phyloP scores from a whole-genome alignment of 2,888 invertebrate species.

The Prosapia bicincta region DNA sequence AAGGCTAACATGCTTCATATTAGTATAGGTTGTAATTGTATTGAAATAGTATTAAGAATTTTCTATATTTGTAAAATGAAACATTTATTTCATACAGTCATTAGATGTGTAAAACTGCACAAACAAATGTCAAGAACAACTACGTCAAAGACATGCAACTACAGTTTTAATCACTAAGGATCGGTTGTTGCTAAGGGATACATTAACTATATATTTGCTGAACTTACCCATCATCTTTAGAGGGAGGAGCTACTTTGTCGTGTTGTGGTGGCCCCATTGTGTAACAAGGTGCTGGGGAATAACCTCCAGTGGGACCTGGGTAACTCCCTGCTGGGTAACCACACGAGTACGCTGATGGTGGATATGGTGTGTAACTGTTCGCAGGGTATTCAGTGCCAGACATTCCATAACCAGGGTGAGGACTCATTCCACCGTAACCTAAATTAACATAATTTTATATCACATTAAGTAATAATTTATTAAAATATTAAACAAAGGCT shows the following conservation, averaged over 20 bases:
- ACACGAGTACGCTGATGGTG: constrained; percentile 58
- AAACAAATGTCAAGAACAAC: no score
- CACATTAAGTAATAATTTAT: no score
- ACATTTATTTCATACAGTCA: no score
- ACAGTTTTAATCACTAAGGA: background rate
- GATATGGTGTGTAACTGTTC: constrained; percentile 67
- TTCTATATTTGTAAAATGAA: no score
- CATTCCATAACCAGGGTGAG: constrained; percentile 66
- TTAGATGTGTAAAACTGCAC: no score
- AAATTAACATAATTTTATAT: no score
- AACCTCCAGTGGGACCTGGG: constrained; percentile 53
- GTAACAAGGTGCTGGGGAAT: constrained; percentile 66
- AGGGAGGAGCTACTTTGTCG: constrained; percentile 52
- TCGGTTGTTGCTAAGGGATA: background rate
- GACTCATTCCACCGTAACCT: constrained; percentile 82
- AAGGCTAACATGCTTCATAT: no score
- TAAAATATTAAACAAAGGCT: no score
- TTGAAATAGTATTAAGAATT: no score
- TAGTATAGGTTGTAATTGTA: no score
- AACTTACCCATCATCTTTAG: constrained; percentile 73
- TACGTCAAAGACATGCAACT: background rate
- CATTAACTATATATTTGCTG: background rate
- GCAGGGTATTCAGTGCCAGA: constrained; percentile 69
- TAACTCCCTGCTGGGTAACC: constrained; percentile 55
- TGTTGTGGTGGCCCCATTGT: constrained; percentile 86